Conservation (phyloP, 1,140 invertebrate species). For the Leptoteleia sp. region DNA sequence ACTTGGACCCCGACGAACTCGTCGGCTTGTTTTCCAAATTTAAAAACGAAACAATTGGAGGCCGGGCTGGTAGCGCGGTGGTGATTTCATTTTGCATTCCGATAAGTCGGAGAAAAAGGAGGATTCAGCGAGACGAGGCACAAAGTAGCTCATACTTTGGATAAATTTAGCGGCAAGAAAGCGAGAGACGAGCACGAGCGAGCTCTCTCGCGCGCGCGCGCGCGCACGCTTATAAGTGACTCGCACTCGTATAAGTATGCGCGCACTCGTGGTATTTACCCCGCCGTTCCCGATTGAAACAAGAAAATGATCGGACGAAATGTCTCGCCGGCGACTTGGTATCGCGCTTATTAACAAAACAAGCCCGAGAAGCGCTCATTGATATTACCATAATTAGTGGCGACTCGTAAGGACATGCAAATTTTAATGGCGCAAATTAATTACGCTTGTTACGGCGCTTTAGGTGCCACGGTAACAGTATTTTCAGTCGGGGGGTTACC, state of each 20-base stretch:
- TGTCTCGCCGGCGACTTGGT: too few species aligned
- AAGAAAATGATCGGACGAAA: slow-evolving; percentile 15
- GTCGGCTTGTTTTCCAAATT: too few species aligned
- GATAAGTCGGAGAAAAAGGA: slow-evolving; percentile 48
- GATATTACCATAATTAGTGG: slow-evolving; percentile 25
- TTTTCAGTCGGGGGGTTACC: too few species aligned
- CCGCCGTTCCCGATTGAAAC: slow-evolving; percentile 25
- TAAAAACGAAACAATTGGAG: too few species aligned
- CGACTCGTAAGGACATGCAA: slow-evolving; percentile 7
- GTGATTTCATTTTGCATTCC: slow-evolving; percentile 53
- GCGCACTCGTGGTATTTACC: slow-evolving; percentile 21
- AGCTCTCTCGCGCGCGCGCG: neutral
- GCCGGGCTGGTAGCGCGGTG: neutral
- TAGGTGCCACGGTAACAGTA: too few species aligned
- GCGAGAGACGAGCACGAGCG: slow-evolving; percentile 25
- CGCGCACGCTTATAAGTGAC: too few species aligned
- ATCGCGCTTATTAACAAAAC: slow-evolving; percentile 9
- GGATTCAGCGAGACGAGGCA: slow-evolving; percentile 41
- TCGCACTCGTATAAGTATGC: neutral
- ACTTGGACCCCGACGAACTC: too few species aligned
- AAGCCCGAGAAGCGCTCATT: slow-evolving; percentile 6
- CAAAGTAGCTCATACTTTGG: slow-evolving; percentile 62
- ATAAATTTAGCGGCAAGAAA: slow-evolving; percentile 62
- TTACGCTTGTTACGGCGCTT: neutral
- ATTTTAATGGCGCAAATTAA: slow-evolving; percentile 25